Evolutionary conservation across 2,797 vertebrate genomes (phyloP).

Genomic region (Ataeniobius toweri): DNA sequence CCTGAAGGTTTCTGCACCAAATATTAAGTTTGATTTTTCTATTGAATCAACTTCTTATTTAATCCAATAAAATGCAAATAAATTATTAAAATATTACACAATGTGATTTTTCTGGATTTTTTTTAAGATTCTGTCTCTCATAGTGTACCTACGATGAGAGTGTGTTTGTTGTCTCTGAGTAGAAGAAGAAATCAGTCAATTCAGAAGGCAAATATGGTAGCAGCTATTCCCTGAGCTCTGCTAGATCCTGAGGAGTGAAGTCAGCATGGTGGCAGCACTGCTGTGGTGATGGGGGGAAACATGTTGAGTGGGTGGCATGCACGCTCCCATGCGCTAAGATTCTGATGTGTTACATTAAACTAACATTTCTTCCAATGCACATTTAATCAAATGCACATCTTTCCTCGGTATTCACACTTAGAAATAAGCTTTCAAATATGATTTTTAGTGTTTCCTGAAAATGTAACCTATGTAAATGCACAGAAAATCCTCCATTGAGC

Average conservation of each 20-base stretch:
- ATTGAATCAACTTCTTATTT: too few relatives aligned
- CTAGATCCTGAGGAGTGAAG: constrained; percentile 52
- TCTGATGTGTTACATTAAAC: constrained; percentile 39
- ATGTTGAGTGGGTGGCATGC: constrained; percentile 59
- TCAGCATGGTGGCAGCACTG: constrained; percentile 40
- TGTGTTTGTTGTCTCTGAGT: neutral
- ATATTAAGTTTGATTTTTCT: too few relatives aligned
- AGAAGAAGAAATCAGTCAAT: constrained; percentile 30
- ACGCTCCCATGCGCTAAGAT: constrained; percentile 17
- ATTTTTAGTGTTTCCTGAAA: constrained; percentile 3
- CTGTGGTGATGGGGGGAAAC: constrained; percentile 43
- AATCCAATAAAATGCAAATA: too few relatives aligned
- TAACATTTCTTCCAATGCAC: constrained; percentile 37
- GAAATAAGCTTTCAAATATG: constrained; percentile 2
- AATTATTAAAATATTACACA: too few relatives aligned
- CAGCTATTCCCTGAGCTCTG: constrained; percentile 30
- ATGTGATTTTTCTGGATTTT: too few relatives aligned
- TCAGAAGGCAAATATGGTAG: constrained; percentile 34
- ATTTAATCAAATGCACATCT: constrained; percentile 32
- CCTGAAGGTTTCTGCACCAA: too few relatives aligned
- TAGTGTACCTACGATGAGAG: neutral
- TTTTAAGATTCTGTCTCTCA: neutral
- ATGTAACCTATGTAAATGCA: neutral
- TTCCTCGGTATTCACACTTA: constrained; percentile 5
- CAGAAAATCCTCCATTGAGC: constrained; percentile 28